Percentiles rank a stretch among this genome's conserved stretches.
Conservation (phyloP, 1,140 invertebrate genomes). For the Hyposmocoma kahamanoa region DNA sequence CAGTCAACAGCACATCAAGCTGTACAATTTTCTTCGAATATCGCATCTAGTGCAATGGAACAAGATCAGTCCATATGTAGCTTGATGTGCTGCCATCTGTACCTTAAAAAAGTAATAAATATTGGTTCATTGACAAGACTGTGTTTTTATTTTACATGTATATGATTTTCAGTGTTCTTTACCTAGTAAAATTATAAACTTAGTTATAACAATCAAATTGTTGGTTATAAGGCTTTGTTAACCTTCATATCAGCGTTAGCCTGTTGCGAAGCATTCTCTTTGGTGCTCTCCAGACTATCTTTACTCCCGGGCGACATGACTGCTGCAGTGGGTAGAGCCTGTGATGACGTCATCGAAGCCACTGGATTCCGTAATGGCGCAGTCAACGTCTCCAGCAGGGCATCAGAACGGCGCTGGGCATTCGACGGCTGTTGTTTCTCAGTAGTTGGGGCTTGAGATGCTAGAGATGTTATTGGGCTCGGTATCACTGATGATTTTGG, state of each 20-base stretch:
- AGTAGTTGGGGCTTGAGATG: constrained; percentile 40
- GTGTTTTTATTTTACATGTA: too few relatives aligned
- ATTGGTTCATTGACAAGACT: too few relatives aligned
- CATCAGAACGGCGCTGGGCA: constrained; percentile 60
- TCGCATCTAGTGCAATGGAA: too few relatives aligned
- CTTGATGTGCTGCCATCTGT: too few relatives aligned
- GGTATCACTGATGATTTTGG: constrained; percentile 54
- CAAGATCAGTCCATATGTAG: too few relatives aligned
- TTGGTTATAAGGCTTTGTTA: too few relatives aligned
- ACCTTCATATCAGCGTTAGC: constrained; percentile 53
- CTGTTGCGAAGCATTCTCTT: constrained; percentile 46
- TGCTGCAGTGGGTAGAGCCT: constrained; percentile 22
- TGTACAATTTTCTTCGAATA: too few relatives aligned
- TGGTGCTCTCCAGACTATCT: constrained; percentile 44
- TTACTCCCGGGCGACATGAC: constrained; percentile 46
- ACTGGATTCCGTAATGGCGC: constrained; percentile 49
- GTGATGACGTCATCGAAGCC: constrained; percentile 27
- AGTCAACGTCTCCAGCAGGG: constrained; percentile 62
- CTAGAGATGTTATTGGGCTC: constrained; percentile 51
- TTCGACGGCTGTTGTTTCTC: constrained; percentile 49
- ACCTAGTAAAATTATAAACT: too few relatives aligned
- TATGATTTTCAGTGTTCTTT: too few relatives aligned
- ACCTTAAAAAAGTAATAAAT: too few relatives aligned
- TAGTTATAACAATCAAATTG: too few relatives aligned
- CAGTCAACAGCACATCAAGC: too few relatives aligned